Conservation (phyloP, 2,797 vertebrate genomes). For the Cottoperca gobio region DNA sequence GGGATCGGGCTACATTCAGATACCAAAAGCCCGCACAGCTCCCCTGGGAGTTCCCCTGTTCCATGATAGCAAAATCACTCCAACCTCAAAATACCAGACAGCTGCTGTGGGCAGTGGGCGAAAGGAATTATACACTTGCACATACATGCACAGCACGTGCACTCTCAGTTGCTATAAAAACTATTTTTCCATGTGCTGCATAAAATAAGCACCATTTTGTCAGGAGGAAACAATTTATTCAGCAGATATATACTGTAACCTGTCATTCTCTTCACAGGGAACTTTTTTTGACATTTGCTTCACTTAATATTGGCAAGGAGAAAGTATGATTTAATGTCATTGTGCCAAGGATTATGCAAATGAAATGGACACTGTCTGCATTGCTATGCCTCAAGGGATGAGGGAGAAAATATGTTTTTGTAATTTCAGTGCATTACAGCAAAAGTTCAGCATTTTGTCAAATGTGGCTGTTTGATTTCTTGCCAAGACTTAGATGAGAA, state of each 20-base stretch:
- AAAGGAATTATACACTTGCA: conserved; percentile 39
- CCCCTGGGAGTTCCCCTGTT: conserved; percentile 74
- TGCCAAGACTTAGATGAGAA: background rate
- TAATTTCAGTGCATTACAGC: background rate
- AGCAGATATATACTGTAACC: conserved; percentile 16
- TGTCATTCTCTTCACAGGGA: conserved; percentile 7
- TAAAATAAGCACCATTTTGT: conserved; percentile 51
- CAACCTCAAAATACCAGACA: conserved; percentile 81
- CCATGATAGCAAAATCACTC: conserved; percentile 76
- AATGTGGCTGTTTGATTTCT: background rate
- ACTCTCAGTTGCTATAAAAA: conserved; percentile 61
- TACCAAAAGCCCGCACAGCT: conserved; percentile 53
- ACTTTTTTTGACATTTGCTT: conserved; percentile 4
- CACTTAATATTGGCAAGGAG: background rate
- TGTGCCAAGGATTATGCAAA: conserved; percentile 1
- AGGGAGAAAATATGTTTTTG: background rate
- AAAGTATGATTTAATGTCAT: conserved; percentile 9
- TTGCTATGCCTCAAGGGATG: background rate
- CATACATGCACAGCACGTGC: conserved; percentile 29
- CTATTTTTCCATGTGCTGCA: conserved; percentile 47
- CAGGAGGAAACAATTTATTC: conserved; percentile 59
- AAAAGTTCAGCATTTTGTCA: background rate
- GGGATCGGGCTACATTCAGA: conserved; percentile 55
- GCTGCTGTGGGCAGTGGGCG: conserved; percentile 66
- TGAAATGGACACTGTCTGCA: background rate